Conservation (phyloP, 2,797 vertebrate species). For the Caiman crocodilus region DNA sequence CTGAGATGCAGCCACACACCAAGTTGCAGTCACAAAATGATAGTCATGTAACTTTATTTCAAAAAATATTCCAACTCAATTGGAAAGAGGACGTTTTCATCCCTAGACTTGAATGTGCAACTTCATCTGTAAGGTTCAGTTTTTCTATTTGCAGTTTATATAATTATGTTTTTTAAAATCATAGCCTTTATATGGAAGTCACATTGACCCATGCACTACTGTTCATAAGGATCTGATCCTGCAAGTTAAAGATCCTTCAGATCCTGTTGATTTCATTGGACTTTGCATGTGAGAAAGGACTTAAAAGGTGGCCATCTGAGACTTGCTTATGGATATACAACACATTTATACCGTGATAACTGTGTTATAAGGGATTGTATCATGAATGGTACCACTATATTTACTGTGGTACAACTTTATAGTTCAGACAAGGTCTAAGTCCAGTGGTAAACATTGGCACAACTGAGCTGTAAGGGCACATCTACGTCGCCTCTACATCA, state of each 20-base stretch:
- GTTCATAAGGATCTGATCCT: background rate
- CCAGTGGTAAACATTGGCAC: background rate
- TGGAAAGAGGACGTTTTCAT: background rate
- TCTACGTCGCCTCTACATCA: no score
- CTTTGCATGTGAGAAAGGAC: background rate
- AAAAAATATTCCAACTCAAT: background rate
- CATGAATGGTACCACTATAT: no score
- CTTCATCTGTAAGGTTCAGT: background rate
- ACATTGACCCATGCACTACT: background rate
- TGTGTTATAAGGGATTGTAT: background rate
- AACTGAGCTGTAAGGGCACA: background rate
- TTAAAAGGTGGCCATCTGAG: background rate
- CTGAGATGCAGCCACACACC: fast-evolving
- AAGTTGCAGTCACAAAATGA: background rate
- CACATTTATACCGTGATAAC: background rate
- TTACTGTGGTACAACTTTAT: background rate
- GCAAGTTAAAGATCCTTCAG: background rate
- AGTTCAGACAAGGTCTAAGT: background rate
- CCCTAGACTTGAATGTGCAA: background rate
- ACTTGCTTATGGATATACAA: background rate
- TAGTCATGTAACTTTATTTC: no score
- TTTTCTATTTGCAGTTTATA: background rate
- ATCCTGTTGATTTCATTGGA: background rate
- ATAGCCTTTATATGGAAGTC: fast-evolving
- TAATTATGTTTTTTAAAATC: background rate